phyloP scores from a whole-genome alignment of 92 coral and sea anemone genomes.

The Pocillopora grandis region DNA sequence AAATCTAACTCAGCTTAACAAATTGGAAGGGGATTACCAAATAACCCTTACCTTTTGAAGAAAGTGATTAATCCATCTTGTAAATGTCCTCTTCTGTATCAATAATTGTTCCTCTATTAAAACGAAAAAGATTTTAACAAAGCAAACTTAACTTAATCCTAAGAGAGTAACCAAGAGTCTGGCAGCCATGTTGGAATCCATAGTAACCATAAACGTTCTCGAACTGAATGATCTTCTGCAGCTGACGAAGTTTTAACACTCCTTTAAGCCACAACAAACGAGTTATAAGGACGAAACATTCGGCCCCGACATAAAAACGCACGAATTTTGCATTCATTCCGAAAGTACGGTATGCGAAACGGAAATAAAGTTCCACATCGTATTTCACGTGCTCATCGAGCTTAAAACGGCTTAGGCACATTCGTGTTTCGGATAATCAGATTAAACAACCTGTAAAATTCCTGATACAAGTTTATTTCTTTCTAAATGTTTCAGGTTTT shows the following conservation, averaged over 20 bases:
- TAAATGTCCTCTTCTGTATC: conserved; percentile 80
- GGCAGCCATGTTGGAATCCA: conserved; percentile 28
- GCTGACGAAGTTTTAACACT: not conserved
- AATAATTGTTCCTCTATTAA: conserved; percentile 72
- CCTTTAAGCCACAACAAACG: conserved; percentile 2
- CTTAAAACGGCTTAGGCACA: not conserved
- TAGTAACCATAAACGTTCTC: conserved; percentile 26
- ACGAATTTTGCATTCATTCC: not conserved
- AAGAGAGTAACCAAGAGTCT: not conserved
- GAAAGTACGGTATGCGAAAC: not conserved
- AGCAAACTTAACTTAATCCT: not conserved
- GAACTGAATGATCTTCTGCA: not conserved
- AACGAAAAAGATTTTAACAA: not conserved
- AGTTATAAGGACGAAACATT: not conserved
- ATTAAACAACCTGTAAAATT: not conserved
- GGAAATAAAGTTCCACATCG: not conserved
- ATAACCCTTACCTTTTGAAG: conserved; percentile 60
- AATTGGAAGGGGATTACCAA: not conserved
- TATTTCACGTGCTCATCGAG: conserved; percentile 14
- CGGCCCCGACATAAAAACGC: no score
- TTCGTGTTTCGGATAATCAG: not conserved
- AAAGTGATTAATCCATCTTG: conserved; percentile 80
- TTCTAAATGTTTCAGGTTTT: not conserved
- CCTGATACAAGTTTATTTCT: not conserved
- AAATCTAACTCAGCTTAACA: not conserved